A percentile compares a stretch with the other conserved stretches of the same genome.
Conservation (phyloP, 2,888 invertebrate species). For the Rugalucina vietnamica region DNA sequence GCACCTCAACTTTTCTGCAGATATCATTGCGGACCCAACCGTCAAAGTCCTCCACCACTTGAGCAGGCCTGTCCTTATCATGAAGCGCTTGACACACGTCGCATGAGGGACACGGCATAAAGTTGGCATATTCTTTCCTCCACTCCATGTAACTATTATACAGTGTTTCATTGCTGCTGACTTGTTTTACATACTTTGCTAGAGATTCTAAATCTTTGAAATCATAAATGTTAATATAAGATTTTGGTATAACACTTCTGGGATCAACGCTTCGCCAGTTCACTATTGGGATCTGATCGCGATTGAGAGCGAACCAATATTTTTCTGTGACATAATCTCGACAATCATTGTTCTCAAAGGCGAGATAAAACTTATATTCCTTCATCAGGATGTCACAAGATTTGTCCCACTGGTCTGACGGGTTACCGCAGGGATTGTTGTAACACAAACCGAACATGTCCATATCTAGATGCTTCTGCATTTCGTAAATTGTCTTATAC, state of each 20-base stretch:
- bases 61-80: background rate
- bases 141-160: conserved; percentile 62
- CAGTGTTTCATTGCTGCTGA: conserved; percentile 41
- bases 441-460: conserved; percentile 53
- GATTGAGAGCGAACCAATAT: conserved; percentile 45
- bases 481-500: conserved; percentile 31
- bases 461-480: conserved; percentile 37
- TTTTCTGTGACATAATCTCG: conserved; percentile 58
- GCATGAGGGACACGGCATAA: conserved; percentile 3
- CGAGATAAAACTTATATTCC: conserved; percentile 51
- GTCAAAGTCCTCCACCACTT: conserved; percentile 24
- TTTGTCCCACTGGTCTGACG: background rate
- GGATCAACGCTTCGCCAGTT: conserved; percentile 45
- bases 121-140: conserved; percentile 24
- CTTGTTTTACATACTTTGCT: conserved; percentile 32
- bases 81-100: conserved; percentile 24
- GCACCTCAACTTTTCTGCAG: conserved; percentile 38
- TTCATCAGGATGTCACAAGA: conserved; percentile 36
- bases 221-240: conserved; percentile 57
- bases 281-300: conserved; percentile 53
- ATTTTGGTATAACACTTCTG: conserved; percentile 40
- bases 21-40: conserved; percentile 37
- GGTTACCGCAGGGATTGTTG: conserved; percentile 36
- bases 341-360: conserved; percentile 55
- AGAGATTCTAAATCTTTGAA: conserved; percentile 35